Percentiles rank a stretch among this genome's conserved stretches.
phyloP scores from a whole-genome alignment of 2,113 vertebrate genomes.

The Delphinapterus leucas region DNA sequence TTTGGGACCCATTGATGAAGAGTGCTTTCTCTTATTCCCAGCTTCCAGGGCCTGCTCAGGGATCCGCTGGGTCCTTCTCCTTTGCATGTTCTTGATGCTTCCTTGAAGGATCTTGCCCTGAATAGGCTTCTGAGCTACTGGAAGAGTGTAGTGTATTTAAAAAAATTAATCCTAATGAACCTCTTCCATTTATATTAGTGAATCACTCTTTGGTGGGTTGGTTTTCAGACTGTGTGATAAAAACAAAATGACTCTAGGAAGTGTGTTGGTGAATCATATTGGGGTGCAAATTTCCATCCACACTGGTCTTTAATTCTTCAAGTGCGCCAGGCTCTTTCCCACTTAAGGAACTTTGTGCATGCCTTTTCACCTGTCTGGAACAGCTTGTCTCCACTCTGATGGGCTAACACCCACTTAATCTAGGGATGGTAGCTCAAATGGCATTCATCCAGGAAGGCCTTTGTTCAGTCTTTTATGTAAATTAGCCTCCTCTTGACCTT shows the following conservation, averaged over 20 bases:
- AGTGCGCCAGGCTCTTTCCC: neutral
- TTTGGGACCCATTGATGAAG: neutral
- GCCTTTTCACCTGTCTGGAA: neutral
- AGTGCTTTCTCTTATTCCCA: neutral
- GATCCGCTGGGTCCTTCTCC: neutral
- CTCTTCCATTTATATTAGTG: neutral
- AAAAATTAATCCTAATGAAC: neutral
- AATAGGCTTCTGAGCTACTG: neutral
- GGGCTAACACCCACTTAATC: neutral
- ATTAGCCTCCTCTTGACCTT: neutral
- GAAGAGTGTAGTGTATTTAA: neutral
- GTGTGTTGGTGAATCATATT: neutral
- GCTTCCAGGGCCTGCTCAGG: neutral
- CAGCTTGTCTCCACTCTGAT: neutral
- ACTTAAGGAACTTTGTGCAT: neutral
- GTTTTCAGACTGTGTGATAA: neutral
- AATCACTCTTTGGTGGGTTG: neutral
- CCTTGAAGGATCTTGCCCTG: neutral
- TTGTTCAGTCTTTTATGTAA: neutral
- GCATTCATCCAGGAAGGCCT: neutral
- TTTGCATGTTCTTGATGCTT: neutral
- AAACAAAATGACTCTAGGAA: slow-evolving; percentile 7
- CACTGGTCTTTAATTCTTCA: neutral
- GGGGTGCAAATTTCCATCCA: neutral
- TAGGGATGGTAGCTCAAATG: neutral